phyloP scores from a whole-genome alignment of 2,113 vertebrate genomes.

The Heloderma charlesbogerti region DNA sequence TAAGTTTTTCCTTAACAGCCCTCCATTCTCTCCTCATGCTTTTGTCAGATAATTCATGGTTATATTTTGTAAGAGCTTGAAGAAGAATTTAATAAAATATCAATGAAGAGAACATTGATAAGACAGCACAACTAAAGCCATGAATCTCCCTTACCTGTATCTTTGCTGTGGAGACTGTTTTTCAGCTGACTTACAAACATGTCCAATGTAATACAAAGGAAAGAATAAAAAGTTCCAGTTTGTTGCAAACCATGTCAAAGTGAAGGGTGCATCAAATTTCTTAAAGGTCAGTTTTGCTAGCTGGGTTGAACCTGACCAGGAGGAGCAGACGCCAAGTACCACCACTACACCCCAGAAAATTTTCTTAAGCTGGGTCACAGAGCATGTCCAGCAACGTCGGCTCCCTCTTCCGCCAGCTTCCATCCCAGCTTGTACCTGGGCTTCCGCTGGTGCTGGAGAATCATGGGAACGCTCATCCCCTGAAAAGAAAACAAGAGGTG shows the following conservation, averaged over 20 bases:
- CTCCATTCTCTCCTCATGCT: neutral
- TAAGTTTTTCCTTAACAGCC: neutral
- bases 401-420: conserved; percentile 78
- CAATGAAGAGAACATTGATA: neutral
- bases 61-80: neutral
- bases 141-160: conserved; percentile 84
- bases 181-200: conserved; percentile 90
- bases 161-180: conserved; percentile 91
- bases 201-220: conserved; percentile 92
- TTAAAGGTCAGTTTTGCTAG: conserved; percentile 93
- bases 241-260: conserved; percentile 96
- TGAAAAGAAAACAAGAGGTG: conserved; percentile 60
- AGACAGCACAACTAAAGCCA: neutral
- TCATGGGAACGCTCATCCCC: conserved; percentile 91
- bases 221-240: conserved; percentile 97
- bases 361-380: conserved; percentile 82
- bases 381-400: conserved; percentile 83
- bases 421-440: conserved; percentile 75
- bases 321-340: conserved; percentile 92
- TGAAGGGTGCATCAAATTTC: conserved; percentile 92
- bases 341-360: conserved; percentile 90
- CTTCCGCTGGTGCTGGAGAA: conserved; percentile 83
- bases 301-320: conserved; percentile 93
- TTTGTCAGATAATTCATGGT: neutral
- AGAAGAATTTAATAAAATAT: neutral